Evolutionary conservation across 1,140 invertebrate genomes (phyloP), one percentile per base, ranked within the genome.

Genomic region (Stegodyphus mimosarum): DNA sequence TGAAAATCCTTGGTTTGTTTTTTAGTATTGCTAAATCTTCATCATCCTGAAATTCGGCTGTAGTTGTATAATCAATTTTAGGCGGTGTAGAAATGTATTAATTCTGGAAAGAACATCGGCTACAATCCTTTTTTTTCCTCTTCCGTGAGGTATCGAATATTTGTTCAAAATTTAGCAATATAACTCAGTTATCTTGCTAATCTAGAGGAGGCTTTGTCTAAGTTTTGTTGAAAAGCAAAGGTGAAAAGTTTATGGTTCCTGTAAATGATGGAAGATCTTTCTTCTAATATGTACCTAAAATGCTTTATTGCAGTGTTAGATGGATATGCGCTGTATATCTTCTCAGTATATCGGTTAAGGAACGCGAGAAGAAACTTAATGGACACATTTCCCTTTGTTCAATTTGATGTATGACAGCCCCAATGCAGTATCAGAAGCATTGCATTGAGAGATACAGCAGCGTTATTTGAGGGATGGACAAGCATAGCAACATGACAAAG

Each of bases 141-240:
- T 10, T 91, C 90, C 2, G 87, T 33, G 17, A 91, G 87, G 86
- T 91, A 88, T 15, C 86, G 63, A 64, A 91, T 90, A 50, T 90
- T 86, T 0, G 89, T 90, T 0, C 89, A 89, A 83, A 88, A 92
- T 6, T 69, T 2, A 69, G 67, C 67, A 69, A 6, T 69, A 69
- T 69, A 69, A 69, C 67, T 69, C n/a, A 69, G 17, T 18, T 69
- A 5, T 6, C 67, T 69, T 69, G 67, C 67, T 69, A 13, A 17
- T 69, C 67, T 69, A 17, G 67, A 69, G 33, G 33, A 33, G 33
- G 33, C 33, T 33, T 33, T 33, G 33, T 33, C 33, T 33, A 33
- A 33, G 3, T 69, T 69, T 69, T 69, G 67, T 69, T 18, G 67
- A 48, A n/a, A n/a, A n/a, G n/a, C n/a, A n/a, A n/a, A n/a, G n/a